phyloP scores from a whole-genome alignment of 2,888 invertebrate species.

The Phlogophora meticulosa region DNA sequence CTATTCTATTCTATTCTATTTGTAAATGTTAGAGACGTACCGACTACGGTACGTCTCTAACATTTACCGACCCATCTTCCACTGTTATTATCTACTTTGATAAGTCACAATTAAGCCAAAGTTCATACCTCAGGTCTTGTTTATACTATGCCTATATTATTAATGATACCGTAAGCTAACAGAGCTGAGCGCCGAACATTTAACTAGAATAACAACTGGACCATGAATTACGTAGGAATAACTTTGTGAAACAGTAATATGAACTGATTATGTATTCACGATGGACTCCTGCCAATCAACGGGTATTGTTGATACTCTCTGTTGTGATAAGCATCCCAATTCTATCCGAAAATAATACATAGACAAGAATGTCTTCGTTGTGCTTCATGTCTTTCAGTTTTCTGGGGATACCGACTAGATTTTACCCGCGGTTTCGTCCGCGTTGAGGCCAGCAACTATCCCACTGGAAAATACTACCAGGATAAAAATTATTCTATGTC shows the following conservation, averaged over 20 bases:
- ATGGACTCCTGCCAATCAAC: conserved; percentile 34
- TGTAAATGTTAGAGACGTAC: no score
- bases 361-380: not conserved
- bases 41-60: no score
- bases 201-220: conserved; percentile 32
- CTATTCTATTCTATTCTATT: no score
- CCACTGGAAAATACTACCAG: no score
- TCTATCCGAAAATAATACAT: not conserved
- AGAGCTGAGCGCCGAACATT: conserved; percentile 24
- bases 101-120: conserved; percentile 6
- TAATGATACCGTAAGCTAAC: conserved; percentile 34
- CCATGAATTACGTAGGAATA: conserved; percentile 14
- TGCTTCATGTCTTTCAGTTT: no score
- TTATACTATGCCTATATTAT: conserved; percentile 37
- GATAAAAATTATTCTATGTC: no score
- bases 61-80: not conserved
- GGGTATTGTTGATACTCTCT: conserved; percentile 20
- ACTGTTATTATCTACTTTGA: not conserved
- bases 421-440: no score
- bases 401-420: no score
- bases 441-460: no score
- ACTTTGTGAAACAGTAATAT: conserved; percentile 48
- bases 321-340: conserved; percentile 3
- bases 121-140: conserved; percentile 20
- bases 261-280: conserved; percentile 46